Percentiles rank a stretch among this genome's conserved stretches.
Evolutionary conservation across 1,140 invertebrate genomes (phyloP).

Genomic region (Littorina saxatilis): DNA sequence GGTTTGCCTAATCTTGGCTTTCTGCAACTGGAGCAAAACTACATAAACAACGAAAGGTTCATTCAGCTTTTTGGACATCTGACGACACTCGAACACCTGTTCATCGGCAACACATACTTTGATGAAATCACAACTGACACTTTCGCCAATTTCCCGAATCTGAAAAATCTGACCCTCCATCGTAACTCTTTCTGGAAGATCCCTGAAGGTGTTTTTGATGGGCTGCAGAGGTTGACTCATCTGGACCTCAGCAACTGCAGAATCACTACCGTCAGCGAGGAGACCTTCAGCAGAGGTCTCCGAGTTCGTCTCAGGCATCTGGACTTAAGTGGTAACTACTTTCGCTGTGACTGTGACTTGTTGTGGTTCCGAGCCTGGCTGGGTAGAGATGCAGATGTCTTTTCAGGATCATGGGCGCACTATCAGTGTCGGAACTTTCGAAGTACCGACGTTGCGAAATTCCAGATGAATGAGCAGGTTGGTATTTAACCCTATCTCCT

Average conservation of each 20-base stretch:
- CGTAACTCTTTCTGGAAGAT: background rate
- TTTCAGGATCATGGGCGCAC: background rate
- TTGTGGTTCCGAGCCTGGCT: constrained; percentile 32
- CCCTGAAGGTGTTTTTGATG: background rate
- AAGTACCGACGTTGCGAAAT: background rate
- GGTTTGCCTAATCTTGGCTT: background rate
- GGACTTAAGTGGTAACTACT: constrained; percentile 15
- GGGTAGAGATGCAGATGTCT: background rate
- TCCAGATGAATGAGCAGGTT: constrained; percentile 7
- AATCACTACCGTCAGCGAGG: background rate
- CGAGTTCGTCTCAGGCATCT: background rate
- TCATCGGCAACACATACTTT: background rate
- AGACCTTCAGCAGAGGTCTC: background rate
- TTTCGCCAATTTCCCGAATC: background rate
- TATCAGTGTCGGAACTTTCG: constrained; percentile 13
- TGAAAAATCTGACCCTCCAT: background rate
- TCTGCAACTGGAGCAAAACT: background rate
- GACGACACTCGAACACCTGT: background rate
- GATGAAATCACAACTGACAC: background rate
- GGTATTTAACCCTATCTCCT: too few relatives aligned
- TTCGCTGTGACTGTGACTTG: constrained; percentile 26
- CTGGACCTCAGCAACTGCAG: background rate
- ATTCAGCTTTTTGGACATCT: background rate
- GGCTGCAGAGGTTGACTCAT: background rate
- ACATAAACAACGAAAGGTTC: background rate